These are phyloP conservation scores for Heliconius melpomene DNA, from an alignment of 1,140 invertebrate species.

Conservation along the genomic window DNA sequence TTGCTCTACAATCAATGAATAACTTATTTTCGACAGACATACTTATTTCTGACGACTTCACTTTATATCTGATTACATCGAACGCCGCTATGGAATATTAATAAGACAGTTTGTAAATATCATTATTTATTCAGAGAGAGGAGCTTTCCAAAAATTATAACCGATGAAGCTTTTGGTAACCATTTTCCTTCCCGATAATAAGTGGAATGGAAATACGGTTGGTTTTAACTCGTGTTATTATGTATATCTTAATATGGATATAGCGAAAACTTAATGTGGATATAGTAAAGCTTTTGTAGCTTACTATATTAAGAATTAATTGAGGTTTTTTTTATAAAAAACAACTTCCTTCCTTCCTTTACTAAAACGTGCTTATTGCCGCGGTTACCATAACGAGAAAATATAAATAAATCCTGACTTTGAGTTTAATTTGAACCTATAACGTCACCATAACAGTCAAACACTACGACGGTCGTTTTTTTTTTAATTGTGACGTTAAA, in stretches of 20 bases:
- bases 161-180: not conserved
- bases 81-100: constrained; percentile 50
- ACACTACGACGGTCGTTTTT: too few species aligned
- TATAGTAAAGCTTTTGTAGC: not conserved
- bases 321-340: not conserved
- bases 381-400: too few species aligned
- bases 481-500: too few species aligned
- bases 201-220: not conserved
- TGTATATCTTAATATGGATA: not conserved
- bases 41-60: constrained; percentile 56
- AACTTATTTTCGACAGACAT: constrained; percentile 44
- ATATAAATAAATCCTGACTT: too few species aligned
- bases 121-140: constrained; percentile 40
- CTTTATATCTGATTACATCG: constrained; percentile 53
- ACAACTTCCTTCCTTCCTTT: too few species aligned
- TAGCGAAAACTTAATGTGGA: not conserved
- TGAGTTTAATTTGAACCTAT: too few species aligned
- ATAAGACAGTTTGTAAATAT: constrained; percentile 42
- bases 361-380: too few species aligned
- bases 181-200: constrained; percentile 4
- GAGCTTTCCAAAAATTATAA: constrained; percentile 25
- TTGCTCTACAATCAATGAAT: constrained; percentile 34
- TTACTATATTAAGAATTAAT: not conserved
- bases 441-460: too few species aligned
- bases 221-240: not conserved